phyloP scores from a whole-genome alignment of 2,797 vertebrate genomes.

The Rhinatrema bivittatum region DNA sequence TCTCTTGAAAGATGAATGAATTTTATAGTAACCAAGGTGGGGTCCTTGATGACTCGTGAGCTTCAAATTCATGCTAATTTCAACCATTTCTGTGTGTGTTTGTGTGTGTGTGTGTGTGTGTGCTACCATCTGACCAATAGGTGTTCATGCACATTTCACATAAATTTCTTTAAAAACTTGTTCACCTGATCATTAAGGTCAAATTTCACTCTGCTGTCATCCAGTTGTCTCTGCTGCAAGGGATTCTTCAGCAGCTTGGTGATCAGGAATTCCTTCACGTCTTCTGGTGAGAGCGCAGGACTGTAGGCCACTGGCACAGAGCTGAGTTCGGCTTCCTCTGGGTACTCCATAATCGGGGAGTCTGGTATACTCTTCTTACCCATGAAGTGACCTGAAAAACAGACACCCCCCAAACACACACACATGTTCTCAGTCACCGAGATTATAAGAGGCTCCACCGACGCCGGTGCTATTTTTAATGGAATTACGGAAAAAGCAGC shows the following conservation, averaged over 20 bases:
- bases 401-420: too few species aligned
- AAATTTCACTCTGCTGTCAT: constrained; percentile 35
- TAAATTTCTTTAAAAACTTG: background rate
- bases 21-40: too few species aligned
- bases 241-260: constrained; percentile 58
- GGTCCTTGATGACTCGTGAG: too few species aligned
- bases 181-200: constrained; percentile 60
- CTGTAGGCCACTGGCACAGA: constrained; percentile 13
- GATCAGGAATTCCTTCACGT: constrained; percentile 50
- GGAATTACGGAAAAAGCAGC: too few species aligned
- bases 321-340: constrained; percentile 17
- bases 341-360: constrained; percentile 37
- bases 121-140: too few species aligned
- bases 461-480: too few species aligned
- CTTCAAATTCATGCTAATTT: too few species aligned
- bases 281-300: constrained; percentile 35
- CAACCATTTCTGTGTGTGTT: too few species aligned
- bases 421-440: too few species aligned
- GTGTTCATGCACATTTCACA: background rate
- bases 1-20: too few species aligned
- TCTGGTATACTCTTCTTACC: constrained; percentile 76
- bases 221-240: constrained; percentile 44
- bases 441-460: too few species aligned
- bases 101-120: too few species aligned
- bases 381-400: constrained; percentile 82